Conservation (phyloP, 2,888 invertebrate species). For the Amphipyra berbera region DNA sequence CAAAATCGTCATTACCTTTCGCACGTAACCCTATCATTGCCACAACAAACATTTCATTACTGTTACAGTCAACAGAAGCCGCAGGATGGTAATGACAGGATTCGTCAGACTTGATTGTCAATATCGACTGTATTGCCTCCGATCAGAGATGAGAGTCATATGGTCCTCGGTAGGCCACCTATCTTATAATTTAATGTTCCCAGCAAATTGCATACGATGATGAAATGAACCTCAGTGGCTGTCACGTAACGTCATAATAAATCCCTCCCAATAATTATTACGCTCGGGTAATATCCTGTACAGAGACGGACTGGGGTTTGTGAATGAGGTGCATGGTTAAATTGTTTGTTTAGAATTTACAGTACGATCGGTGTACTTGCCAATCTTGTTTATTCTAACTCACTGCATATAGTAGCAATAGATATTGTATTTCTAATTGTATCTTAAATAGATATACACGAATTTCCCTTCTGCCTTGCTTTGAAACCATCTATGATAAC, state of each 20-base stretch:
- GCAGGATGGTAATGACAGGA: conserved; percentile 48
- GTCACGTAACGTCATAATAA: conserved; percentile 86
- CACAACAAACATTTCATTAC: conserved; percentile 65
- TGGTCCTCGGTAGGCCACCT: conserved; percentile 58
- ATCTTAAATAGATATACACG: no score
- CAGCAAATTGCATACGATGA: conserved; percentile 76
- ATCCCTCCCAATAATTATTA: conserved; percentile 84
- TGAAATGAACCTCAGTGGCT: conserved; percentile 70
- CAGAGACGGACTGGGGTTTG: conserved; percentile 56
- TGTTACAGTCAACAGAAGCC: conserved; percentile 63
- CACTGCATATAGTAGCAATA: no score
- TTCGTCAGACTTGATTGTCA: conserved; percentile 48
- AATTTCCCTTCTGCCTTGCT: no score
- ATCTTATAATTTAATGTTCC: conserved; percentile 72
- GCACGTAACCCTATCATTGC: conserved; percentile 51
- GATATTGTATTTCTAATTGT: no score
- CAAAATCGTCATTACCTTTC: conserved; percentile 35
- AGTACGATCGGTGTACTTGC: no score
- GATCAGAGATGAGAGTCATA: conserved; percentile 58
- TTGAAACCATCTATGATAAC: no score
- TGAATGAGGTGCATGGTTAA: conserved; percentile 14
- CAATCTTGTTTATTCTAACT: no score
- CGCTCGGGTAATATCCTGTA: conserved; percentile 74
- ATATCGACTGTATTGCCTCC: conserved; percentile 57
- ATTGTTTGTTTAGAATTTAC: no score